Base-by-base conservation (phyloP, 2,888 invertebrate genomes). In the Drosophila ustulata region DNA sequence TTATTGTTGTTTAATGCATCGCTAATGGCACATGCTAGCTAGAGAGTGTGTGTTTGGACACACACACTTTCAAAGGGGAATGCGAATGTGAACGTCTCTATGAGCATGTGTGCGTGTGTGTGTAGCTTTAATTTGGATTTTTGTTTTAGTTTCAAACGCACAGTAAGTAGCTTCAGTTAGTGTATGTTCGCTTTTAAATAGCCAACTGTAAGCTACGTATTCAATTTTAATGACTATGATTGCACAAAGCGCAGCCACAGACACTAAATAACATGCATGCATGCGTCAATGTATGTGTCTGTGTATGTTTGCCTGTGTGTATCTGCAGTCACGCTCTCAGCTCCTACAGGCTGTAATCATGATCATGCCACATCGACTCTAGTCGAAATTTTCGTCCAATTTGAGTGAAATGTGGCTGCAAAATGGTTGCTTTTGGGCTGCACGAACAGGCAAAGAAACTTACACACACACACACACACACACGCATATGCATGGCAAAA, bases 91-190 rank as follows among this genome's bases (percentile, higher is more conserved):
- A 53, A 64, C 57, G 55, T 66, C 37, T 37, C n/a, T 11, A 37
- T 37, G 9, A 32, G 7, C 32, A 32, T 18, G 18, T 18, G 7
- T 34, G 9, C 9, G 8, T 39, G 39, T 41, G 39, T 7, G 25
- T 28, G 6, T 47, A 45, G 50, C 23, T 58, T 25, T 68, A 66
- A 72, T 64, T 68, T 77, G 43, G 89, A 80, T 84, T 90, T 90
- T 90, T 89, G 90, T 87, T 89, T 90, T 89, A 89, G 90, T 89
- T 89, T 90, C 82, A 90, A 90, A 89, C 89, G 85, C 90, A 88
- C 86, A 88, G 88, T 89, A 90, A 88, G 89, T 89, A 89, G 89
- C 80, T 82, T 81, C 82, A 81, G 45, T 49, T 46, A 66, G 66
- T 71, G 66, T 61, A 66, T 39, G 55, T 45, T 75, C 45, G 51